Evolutionary conservation across 2,797 vertebrate genomes (phyloP), one percentile per base, ranked within the genome.

Genomic region (Coracias cyanogaster): DNA sequence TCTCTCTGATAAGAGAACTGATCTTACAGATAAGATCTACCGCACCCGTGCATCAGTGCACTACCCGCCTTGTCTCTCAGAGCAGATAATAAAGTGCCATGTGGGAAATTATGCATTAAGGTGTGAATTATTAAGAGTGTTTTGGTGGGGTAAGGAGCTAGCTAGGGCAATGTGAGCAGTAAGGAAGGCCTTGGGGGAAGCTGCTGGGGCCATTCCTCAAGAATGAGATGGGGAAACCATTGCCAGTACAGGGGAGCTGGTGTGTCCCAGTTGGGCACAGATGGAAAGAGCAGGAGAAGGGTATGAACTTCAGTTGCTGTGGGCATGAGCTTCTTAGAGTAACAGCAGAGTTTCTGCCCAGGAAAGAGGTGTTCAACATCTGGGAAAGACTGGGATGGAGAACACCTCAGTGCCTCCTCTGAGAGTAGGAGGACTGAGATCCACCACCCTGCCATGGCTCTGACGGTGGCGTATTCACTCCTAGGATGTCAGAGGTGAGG

Each of bases 1-100:
- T 93, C 77, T 70, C 89, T 89, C 86, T 84, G 81, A 60, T 33
- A 80, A 66, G 22, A 73, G 67, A 74, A 48, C 55, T 77, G 78
- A 89, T 92, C 48, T 87, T 55, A n/a, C 74, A 82, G 94, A 54
- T 77, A 92, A 93, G 48, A 73, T 48, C 48, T 84, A 43, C 35
- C 74, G 52, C 37, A 37, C 10, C 37, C 8, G 9, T 37, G 37
- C 48, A 74, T 31, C 76, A 18, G 9, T 55, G 25, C 35, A 29
- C 43, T 69, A 43, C 46, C 49, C 8, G 5, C 43, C 62, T 89
- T 46, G 39, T 48, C 60, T 83, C 54, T 48, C 29, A 66, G 43
- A 83, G 46, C 31, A 55, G 65, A 15, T 74, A 82, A 90, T 92
- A 52, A 83, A 84, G 35, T 21, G 46, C 35, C 26, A 20, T 66